Conservation (phyloP, 2,888 invertebrate genomes). For the Coecobrya sp. region DNA sequence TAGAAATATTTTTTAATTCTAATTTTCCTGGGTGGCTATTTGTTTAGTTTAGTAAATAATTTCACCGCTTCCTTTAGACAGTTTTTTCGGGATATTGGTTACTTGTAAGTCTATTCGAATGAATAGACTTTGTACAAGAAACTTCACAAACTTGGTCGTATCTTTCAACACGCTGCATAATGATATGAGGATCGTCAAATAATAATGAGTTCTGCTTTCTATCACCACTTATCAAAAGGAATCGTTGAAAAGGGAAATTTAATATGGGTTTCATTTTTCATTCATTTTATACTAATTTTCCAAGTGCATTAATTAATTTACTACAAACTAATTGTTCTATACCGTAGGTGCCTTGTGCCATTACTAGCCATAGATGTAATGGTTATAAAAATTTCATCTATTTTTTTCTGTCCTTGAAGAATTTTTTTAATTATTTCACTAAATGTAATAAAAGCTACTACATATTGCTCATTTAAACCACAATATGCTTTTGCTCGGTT, state of each 20-base stretch:
- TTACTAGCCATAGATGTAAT: constrained; percentile 30
- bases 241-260: neutral
- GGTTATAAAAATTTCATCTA: constrained; percentile 22
- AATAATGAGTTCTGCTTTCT: neutral
- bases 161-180: constrained; percentile 5
- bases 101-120: constrained; percentile 71
- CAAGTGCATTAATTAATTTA: neutral
- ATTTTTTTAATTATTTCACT: neutral
- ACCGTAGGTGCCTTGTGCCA: constrained; percentile 69
- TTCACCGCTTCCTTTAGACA: constrained; percentile 10
- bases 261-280: neutral
- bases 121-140: constrained; percentile 77
- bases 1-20: neutral
- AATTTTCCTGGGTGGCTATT: constrained; percentile 26
- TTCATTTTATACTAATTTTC: neutral
- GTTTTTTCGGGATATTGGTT: constrained; percentile 56
- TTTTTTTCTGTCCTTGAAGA: constrained; percentile 15
- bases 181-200: constrained; percentile 28
- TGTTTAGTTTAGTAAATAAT: constrained; percentile 27
- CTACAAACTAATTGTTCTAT: constrained; percentile 8
- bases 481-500: constrained; percentile 6
- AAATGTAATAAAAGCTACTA: neutral
- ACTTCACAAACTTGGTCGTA: constrained; percentile 74
- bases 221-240: neutral
- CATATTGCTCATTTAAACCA: constrained; percentile 19